Base-by-base conservation (phyloP, 2,888 invertebrate species). In the Drosophila merina region DNA sequence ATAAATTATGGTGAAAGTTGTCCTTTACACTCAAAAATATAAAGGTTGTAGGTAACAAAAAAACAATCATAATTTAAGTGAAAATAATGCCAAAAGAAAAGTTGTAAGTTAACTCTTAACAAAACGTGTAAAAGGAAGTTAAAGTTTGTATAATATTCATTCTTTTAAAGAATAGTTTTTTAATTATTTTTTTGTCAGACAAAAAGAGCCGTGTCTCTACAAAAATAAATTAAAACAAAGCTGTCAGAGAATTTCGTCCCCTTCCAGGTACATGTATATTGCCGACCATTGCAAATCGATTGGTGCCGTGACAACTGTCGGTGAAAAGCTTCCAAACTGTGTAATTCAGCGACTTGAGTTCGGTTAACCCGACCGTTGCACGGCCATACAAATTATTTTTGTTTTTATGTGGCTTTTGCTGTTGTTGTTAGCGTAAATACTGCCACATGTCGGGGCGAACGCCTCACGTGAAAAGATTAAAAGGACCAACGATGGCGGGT, bases 291-390 rank as follows among this genome's bases (percentile, higher is more conserved):
- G 51, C 58, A 40, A 70, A 58, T 51, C 59, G 68, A 68, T 68
- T 69, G 70, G 59, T 28, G 52, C 33, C 31, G 51, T 71, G 69
- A 69, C 69, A 69, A 50, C 60, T 71, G 62, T 12, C n/a, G 48
- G 31, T 26, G 42, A 42, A 71, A 14, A 31, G 10, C 47, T 20
- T 30, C 47, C 52, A 59, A 57, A 31, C 68, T 50, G 57, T 31
- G 20, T 25, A 56, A 45, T 48, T 40, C 48, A 44, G 60, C 31
- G 60, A 49, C 72, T 69, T 69, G 60, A 69, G 72, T 69, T 69
- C 49, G 72, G 72, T 69, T 69, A 69, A 71, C 69, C 69, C 52
- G 47, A 38, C 62, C 52, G 25, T 36, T n/a, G 5, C 36, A 30
- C 36, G 36, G 51, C 49, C 48, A 44, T 54, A 45, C 36, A 60